phyloP scores from a whole-genome alignment of 2,888 invertebrate species.

The Eupithecia subfuscata region DNA sequence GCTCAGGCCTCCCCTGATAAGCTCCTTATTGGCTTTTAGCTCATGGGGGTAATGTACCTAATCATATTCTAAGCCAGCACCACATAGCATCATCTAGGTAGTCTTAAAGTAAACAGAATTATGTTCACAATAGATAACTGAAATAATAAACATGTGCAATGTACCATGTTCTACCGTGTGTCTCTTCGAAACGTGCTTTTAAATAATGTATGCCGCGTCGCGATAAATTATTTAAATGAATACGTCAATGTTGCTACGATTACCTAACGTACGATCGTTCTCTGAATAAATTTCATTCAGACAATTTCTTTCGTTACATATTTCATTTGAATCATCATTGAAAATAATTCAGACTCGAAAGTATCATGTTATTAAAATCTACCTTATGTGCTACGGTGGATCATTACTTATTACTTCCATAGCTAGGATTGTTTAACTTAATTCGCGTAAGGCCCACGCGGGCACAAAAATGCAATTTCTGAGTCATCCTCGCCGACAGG shows the following conservation, averaged over 20 bases:
- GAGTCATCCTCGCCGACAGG: not conserved
- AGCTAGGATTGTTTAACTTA: not conserved
- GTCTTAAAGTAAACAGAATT: not conserved
- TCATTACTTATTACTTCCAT: not conserved
- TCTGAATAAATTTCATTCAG: not conserved
- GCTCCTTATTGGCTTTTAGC: no score
- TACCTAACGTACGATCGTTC: not conserved
- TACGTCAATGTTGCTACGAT: not conserved
- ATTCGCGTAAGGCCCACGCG: not conserved
- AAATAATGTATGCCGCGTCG: not conserved
- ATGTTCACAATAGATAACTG: not conserved
- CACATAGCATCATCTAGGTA: not conserved
- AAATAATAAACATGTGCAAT: not conserved
- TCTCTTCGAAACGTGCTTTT: not conserved
- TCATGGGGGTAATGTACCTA: no score
- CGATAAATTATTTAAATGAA: constrained; percentile 1
- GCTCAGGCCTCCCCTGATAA: no score
- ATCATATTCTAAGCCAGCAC: no score
- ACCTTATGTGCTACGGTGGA: not conserved
- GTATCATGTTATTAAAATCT: not conserved
- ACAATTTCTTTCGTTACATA: not conserved
- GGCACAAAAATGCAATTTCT: not conserved
- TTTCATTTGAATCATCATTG: not conserved
- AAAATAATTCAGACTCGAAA: not conserved
- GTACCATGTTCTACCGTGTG: not conserved